These are phyloP conservation scores for Alloplasta piceator DNA, from an alignment of 2,888 invertebrate genomes.

Conservation along the genomic window DNA sequence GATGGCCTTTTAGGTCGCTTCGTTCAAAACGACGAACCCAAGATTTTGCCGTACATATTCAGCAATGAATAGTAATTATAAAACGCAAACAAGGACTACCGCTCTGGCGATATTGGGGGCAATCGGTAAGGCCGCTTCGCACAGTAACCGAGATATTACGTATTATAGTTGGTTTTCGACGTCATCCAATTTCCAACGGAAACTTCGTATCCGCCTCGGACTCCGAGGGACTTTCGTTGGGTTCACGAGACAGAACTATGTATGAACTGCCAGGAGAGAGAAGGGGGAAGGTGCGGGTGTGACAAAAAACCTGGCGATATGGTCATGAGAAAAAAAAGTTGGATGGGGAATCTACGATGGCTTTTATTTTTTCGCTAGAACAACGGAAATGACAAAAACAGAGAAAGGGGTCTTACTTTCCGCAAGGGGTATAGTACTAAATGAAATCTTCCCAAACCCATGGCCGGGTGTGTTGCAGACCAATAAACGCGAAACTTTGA, in stretches of 20 bases:
- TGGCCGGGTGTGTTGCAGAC: neutral
- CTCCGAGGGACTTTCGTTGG: constrained; percentile 15
- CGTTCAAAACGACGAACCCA: constrained; percentile 13
- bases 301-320: constrained; percentile 14
- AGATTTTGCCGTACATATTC: constrained; percentile 51
- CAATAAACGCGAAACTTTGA: constrained; percentile 20
- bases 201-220: constrained; percentile 44
- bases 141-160: constrained; percentile 45
- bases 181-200: constrained; percentile 41
- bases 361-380: constrained; percentile 29
- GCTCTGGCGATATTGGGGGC: constrained; percentile 39
- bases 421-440: constrained; percentile 6
- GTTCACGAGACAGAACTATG: constrained; percentile 3
- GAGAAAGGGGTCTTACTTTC: constrained; percentile 2
- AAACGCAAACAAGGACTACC: constrained; percentile 63
- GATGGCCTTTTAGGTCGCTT: constrained; percentile 21
- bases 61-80: constrained; percentile 77
- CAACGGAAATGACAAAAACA: constrained; percentile 46
- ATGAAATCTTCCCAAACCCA: constrained; percentile 39
- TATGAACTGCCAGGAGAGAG: neutral
- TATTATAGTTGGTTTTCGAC: constrained; percentile 34
- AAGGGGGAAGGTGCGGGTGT: neutral
- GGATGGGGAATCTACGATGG: constrained; percentile 3
- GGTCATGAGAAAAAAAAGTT: neutral
- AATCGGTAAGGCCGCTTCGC: constrained; percentile 36